A percentile compares a stretch with the other conserved stretches of the same genome.
Evolutionary conservation across 1,140 invertebrate genomes (phyloP).

Genomic region (Arion vulgaris): DNA sequence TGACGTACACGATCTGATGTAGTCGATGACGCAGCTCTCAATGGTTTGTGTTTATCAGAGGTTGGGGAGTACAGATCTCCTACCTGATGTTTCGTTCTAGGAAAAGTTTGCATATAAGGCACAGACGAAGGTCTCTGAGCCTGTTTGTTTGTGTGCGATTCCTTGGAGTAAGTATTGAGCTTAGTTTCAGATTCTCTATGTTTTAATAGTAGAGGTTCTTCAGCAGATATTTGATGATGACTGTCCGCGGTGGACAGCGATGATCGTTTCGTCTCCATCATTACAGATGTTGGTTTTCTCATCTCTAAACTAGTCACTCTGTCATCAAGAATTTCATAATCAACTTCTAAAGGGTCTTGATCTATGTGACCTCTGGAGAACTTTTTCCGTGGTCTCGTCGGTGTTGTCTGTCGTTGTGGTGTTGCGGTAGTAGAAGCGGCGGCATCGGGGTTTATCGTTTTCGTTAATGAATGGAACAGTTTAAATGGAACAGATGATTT

Average conservation of each 20-base stretch:
- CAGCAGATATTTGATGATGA: not conserved
- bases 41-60: not conserved
- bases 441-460: not conserved
- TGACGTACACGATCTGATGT: slow-evolving; percentile 27
- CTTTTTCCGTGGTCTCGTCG: slow-evolving; percentile 30
- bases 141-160: not conserved
- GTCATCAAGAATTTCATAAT: slow-evolving; percentile 29
- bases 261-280: not conserved
- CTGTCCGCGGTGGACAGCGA: not conserved
- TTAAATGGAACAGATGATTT: slow-evolving; percentile 1
- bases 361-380: slow-evolving; percentile 38
- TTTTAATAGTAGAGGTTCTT: slow-evolving; percentile 5
- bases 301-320: slow-evolving; percentile 18
- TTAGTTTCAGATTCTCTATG: slow-evolving; percentile 8
- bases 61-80: not conserved
- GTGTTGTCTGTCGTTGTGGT: slow-evolving; percentile 12
- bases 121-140: not conserved
- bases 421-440: not conserved
- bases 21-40: not conserved
- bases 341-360: slow-evolving; percentile 38
- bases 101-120: slow-evolving; percentile 23
- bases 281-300: not conserved
- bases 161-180: not conserved
- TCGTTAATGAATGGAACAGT: slow-evolving; percentile 14
- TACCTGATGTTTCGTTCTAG: not conserved